Base-by-base conservation (phyloP, 2,797 vertebrate genomes). In the Xenops minutus region DNA sequence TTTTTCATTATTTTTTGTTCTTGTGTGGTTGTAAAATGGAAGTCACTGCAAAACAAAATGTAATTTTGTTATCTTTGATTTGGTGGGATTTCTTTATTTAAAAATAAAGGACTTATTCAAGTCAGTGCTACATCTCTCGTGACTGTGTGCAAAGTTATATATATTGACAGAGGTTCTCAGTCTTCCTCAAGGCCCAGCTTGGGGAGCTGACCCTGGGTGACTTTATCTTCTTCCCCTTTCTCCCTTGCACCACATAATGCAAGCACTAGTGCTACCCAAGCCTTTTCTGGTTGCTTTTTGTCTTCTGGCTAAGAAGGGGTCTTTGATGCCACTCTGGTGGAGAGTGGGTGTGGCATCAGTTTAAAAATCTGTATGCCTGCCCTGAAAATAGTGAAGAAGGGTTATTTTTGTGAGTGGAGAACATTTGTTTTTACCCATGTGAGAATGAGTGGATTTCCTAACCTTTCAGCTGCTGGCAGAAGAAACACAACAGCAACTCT, bases 21-120 rank as follows among this genome's bases (percentile, higher is more conserved):
- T 86, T 90, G 89, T 97, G 97, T 97, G 94, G 89, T 98, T 98
- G 95, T 97, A 95, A 91, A 97, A 96, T 94, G 86, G 92, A 97
- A 62, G 94, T 98, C 87, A 91, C 93, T 96, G 97, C 97, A 88
- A 95, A 97, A 97, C 89, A 97, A 97, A 97, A 97, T 97, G 96
- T 98, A 96, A 97, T 98, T 98, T 98, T 98, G 97, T 98, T 98
- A 98, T 94, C 97, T 98, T 98, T 96, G 97, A 98, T 95, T 97
- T 97, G 95, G 92, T 97, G 97, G 96, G 93, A 95, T 97, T 98
- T 98, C 97, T 98, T 98, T 98, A 98, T 98, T 98, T 98, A 97
- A 98, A 96, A 97, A 97, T 97, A 98, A 98, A 98, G 94, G 97
- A 96, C 95, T 93, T 97, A 77, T 77, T 89, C 72, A 96, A 96